phyloP scores from a whole-genome alignment of 2,888 invertebrate species.

The Leucozona laternaria region DNA sequence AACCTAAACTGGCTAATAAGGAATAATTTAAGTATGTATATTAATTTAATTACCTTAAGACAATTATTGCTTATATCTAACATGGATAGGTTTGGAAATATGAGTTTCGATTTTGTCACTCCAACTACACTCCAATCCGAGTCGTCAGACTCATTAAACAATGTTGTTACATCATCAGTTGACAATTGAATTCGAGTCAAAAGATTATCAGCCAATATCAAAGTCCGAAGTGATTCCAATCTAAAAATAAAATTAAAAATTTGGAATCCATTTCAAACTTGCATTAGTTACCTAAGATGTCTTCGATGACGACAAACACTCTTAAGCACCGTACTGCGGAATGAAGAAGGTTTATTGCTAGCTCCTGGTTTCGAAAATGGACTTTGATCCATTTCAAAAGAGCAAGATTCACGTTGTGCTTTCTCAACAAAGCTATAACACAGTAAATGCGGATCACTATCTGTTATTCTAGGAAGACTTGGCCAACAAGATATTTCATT shows the following conservation, averaged over 20 bases:
- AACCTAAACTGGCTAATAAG: too few relatives aligned
- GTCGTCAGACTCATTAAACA: constrained; percentile 85
- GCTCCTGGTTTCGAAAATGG: constrained; percentile 78
- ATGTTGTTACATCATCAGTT: constrained; percentile 91
- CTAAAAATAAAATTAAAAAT: constrained; percentile 67
- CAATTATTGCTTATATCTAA: constrained; percentile 96
- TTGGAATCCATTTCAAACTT: neutral
- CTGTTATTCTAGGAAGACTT: constrained; percentile 89
- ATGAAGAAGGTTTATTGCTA: constrained; percentile 84
- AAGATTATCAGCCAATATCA: constrained; percentile 93
- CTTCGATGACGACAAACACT: constrained; percentile 94
- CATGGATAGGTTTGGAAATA: constrained; percentile 97
- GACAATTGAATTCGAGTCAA: constrained; percentile 91
- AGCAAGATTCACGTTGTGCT: constrained; percentile 64
- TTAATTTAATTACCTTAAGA: constrained; percentile 83
- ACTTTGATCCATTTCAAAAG: constrained; percentile 77
- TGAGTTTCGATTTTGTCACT: constrained; percentile 87
- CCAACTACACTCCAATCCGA: constrained; percentile 87
- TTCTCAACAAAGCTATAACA: constrained; percentile 87
- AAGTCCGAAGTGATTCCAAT: constrained; percentile 82
- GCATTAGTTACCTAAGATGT: constrained; percentile 89
- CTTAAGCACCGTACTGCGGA: constrained; percentile 89
- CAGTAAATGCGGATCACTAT: constrained; percentile 87
- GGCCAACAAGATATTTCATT: constrained; percentile 97
- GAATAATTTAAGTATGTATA: neutral